These are phyloP conservation scores for Allolobophora icterica DNA, from an alignment of 2,888 invertebrate species.

Conservation along the genomic window DNA sequence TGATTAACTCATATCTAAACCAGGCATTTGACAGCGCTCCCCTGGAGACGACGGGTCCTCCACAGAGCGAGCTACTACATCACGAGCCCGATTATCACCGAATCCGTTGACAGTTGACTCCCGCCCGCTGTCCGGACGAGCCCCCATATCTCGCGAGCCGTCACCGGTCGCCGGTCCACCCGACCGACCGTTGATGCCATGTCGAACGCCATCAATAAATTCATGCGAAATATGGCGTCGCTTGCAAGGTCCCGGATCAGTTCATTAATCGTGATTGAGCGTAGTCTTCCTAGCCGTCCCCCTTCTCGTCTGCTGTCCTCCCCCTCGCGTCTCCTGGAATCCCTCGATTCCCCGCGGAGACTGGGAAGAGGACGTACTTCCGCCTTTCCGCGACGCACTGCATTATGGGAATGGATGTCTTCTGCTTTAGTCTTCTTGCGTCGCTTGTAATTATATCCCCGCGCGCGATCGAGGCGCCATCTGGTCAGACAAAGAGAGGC, in stretches of 20 bases:
- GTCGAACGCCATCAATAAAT: conserved; percentile 11
- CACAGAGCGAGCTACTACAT: not conserved
- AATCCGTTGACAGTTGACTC: not conserved
- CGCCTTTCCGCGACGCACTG: not conserved
- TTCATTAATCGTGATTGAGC: conserved; percentile 6
- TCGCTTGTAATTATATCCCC: not conserved
- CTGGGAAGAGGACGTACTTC: not conserved
- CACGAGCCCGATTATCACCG: not conserved
- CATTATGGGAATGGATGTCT: conserved; percentile 14
- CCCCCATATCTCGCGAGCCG: not conserved
- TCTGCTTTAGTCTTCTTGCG: not conserved
- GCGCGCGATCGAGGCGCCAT: not conserved
- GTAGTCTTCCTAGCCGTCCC: not conserved
- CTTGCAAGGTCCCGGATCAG: conserved; percentile 11
- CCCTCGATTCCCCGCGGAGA: too few relatives aligned
- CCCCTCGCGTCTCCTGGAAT: not conserved
- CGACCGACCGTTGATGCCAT: not conserved
- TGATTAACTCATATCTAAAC: not conserved
- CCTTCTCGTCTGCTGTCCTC: not conserved
- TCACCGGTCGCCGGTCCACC: not conserved
- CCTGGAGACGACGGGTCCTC: not conserved
- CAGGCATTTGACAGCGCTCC: conserved; percentile 7
- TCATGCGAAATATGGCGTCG: conserved; percentile 11
- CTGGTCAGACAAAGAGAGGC: not conserved
- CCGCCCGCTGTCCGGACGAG: not conserved